Evolutionary conservation across 2,113 vertebrate species (phyloP).

Genomic region (Tyto alba): DNA sequence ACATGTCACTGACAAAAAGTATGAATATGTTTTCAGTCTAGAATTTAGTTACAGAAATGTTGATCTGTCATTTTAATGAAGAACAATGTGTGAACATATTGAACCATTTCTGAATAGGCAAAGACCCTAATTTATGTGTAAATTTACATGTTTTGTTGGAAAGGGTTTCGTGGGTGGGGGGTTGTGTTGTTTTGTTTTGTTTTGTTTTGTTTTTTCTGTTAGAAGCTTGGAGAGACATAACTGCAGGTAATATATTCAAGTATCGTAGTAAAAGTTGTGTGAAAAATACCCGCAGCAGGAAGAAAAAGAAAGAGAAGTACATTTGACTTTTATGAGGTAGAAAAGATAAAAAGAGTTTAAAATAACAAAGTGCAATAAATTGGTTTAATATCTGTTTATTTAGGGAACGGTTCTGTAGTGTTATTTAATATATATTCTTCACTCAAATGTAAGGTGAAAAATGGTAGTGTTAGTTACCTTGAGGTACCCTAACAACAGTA

Average conservation of each 20-base stretch:
- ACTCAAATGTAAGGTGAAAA: not conserved
- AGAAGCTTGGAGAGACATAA: not conserved
- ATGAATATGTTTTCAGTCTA: not conserved
- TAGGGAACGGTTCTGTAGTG: not conserved
- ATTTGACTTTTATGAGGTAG: not conserved
- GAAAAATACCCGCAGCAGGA: not conserved
- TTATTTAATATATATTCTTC: not conserved
- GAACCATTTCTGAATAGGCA: not conserved
- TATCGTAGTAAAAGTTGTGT: not conserved
- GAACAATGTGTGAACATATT: not conserved
- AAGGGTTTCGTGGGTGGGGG: fast-evolving
- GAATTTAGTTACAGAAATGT: not conserved
- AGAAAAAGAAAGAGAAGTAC: not conserved
- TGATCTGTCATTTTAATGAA: not conserved
- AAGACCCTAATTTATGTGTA: not conserved
- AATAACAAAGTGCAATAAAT: not conserved
- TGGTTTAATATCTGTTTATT: not conserved
- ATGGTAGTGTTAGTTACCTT: not conserved
- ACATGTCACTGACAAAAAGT: not conserved
- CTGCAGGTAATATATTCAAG: not conserved
- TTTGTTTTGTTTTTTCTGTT: not conserved
- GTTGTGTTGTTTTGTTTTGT: too few species aligned
- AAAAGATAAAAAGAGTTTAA: not conserved
- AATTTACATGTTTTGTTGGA: not conserved
- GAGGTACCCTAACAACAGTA: not conserved